Evolutionary conservation across 2,113 vertebrate genomes (phyloP).

Genomic region (Panthera leo): DNA sequence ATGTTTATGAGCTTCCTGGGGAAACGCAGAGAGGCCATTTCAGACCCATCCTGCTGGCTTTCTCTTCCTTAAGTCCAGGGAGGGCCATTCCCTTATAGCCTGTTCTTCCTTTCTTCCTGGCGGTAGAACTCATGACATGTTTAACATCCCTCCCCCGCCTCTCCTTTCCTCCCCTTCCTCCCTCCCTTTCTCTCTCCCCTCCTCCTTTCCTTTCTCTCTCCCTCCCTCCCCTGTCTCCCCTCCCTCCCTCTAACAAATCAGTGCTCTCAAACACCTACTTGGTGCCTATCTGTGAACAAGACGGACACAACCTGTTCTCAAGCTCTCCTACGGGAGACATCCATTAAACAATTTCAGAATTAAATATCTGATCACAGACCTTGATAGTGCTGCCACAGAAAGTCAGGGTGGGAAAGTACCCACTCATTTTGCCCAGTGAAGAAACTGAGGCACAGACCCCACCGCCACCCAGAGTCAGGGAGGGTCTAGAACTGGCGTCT

Average conservation of each 20-base stretch:
- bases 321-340: background rate
- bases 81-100: background rate
- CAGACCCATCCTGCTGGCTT: background rate
- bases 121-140: fast-evolving
- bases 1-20: background rate
- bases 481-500: background rate
- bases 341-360: background rate
- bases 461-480: background rate
- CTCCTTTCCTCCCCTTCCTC: background rate
- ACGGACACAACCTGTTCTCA: background rate
- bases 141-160: background rate
- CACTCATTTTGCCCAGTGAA: background rate
- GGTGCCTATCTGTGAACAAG: background rate
- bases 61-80: background rate
- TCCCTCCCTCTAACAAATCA: background rate
- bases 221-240: background rate
- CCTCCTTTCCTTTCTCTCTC: too few relatives aligned
- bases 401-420: background rate
- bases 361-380: background rate
- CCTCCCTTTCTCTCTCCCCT: background rate
- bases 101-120: background rate
- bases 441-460: background rate
- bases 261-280: background rate
- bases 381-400: background rate
- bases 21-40: background rate